Evolutionary conservation across 1,140 invertebrate species (phyloP), one percentile per base, ranked within the genome.

Genomic region (Drosophila arawakana): DNA sequence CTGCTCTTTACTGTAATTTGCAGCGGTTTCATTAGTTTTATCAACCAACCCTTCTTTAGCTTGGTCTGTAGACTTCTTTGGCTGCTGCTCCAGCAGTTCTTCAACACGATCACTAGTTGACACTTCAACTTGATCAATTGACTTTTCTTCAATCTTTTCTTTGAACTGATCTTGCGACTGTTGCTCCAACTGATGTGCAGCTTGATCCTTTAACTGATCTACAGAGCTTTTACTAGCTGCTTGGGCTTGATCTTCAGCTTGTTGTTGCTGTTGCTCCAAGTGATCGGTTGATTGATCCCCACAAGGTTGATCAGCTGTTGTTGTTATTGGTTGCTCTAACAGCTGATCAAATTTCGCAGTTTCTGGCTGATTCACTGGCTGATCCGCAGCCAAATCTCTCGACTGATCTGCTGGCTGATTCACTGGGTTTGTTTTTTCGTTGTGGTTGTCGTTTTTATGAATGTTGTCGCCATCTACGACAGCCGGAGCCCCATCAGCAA

Each of bases 401-500:
- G 9, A 10, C 21, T 59, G 39, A 55, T 70, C 49, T 54, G 41
- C 39, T 57, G 7, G 37, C 54, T 72, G 43, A 41, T 37, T 58
- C 50, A 47, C 46, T 39, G n/a, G 43, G 49, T 46, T 15, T 30
- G 11, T 10, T 9, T 21, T 21, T 8, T 30, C 7, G 25, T 46
- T 46, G 13, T 21, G 25, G 58, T 58, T 55, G 59, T 59, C 62
- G 35, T 18, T 55, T 30, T 34, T 52, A n/a, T 47, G 10, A 13
- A 35, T 67, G 35, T 9, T 44, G 50, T 62, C n/a, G 54, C 46
- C 49, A 39, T 50, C 62, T 72, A 72, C 37, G 68, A 35, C 59
- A 34, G 59, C 46, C 58, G 58, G 44, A 35, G 74, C 47, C 46
- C 34, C 52, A 60, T 50, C 76, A 54, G 37, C 73, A 54, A 47